Evolutionary conservation across 2,113 vertebrate species (phyloP).

Genomic region (Donacobius atricapilla): DNA sequence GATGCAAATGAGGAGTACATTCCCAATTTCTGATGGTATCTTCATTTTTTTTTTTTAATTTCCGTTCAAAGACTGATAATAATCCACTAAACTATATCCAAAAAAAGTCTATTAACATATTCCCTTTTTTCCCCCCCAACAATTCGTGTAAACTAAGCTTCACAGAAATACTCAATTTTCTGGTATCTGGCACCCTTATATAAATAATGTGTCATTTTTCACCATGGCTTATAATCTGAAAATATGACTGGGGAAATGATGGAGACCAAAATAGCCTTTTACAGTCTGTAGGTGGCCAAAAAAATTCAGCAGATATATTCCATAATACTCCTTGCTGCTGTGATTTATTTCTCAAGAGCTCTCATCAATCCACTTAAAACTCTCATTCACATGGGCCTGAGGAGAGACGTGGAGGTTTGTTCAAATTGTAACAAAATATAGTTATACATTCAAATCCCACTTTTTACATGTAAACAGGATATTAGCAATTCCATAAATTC

Average conservation of each 20-base stretch:
- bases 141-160: background rate
- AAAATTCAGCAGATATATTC: background rate
- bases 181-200: background rate
- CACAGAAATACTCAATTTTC: background rate
- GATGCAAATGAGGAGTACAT: background rate
- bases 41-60: background rate
- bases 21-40: background rate
- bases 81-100: background rate
- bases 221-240: slow-evolving; percentile 1
- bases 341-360: background rate
- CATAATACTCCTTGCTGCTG: background rate
- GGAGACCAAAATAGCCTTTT: slow-evolving; percentile 38
- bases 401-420: background rate
- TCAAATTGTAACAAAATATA: background rate
- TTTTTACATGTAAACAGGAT: background rate
- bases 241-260: slow-evolving; percentile 16
- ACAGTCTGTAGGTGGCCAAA: slow-evolving; percentile 12
- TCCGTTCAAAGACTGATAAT: background rate
- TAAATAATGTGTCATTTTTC: slow-evolving; percentile 40
- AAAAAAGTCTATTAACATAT: background rate
- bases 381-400: background rate
- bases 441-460: background rate
- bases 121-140: background rate
- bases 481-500: background rate
- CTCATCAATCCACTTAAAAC: background rate